Evolutionary conservation across 37 sponge, comb jelly and placozoan species (phyloP), one percentile per base, ranked within the genome.

Genomic region (Chondrilla cf. caribensis): DNA sequence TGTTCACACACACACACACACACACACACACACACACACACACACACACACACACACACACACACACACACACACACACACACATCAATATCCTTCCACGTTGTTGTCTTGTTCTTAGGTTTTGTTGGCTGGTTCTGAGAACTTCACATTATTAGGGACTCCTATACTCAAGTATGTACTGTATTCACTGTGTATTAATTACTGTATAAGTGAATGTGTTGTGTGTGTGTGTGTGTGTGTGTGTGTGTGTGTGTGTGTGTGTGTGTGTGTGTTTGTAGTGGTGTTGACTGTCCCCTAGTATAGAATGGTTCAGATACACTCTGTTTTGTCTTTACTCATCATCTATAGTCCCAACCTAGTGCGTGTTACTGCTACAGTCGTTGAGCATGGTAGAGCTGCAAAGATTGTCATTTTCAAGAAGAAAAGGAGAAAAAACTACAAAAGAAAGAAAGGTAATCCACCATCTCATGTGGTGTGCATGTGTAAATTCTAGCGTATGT

Each of bases 361-460:
- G 44, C 66, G 79, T 18, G 90, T 95, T 58, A 55, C 28, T 38
- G 95, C 95, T 8, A 95, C 95, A 21, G 90, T 95, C 11, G 68
- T 79, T 0, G 93, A 95, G 82, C 95, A 95, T 67, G 81, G 42
- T 58, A 83, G 73, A 58, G 51, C 87, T 14, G 87, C 88, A 0
- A 90, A 89, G 47, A 83, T 95, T 47, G 89, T 89, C 29, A 90
- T 95, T 38, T 95, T 95, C 68, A 95, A 95, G 81, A 95, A 95
- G 90, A 95, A 95, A 36, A 81, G 94, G 60, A 85, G 95, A 77
- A 95, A 95, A 38, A 92, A 89, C 58, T 95, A 95, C 78, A 95
- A 95, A 60, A 80, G 91, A 70, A 95, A 57, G 59, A 66, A 77
- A 87, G 95, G 95, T 94, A 55, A 55, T 11, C 17, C 17, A 19